These are phyloP conservation scores for Brachyistius frenatus DNA, from an alignment of 2,113 vertebrate species.

Conservation along the genomic window DNA sequence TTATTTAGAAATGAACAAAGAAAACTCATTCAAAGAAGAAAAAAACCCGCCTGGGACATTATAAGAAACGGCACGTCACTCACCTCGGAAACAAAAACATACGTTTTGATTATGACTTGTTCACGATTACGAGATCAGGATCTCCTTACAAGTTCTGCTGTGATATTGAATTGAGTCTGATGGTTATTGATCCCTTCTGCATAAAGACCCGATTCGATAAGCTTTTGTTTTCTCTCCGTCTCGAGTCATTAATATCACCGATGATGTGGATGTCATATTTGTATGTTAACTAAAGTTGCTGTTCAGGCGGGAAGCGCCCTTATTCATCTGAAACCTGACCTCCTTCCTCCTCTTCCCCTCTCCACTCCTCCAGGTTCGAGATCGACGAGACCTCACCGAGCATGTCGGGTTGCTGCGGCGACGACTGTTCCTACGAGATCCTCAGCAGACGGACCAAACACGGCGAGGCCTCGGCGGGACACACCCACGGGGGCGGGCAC, in stretches of 20 bases:
- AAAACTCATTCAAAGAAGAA: too few relatives aligned
- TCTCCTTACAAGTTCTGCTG: neutral
- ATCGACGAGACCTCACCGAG: constrained; percentile 93
- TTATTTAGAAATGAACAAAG: too few relatives aligned
- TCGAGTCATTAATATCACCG: neutral
- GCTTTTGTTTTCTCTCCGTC: neutral
- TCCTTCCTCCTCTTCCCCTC: neutral
- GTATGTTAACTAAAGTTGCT: neutral
- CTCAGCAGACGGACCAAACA: constrained; percentile 93
- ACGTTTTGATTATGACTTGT: too few relatives aligned
- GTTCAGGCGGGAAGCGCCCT: neutral
- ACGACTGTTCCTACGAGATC: constrained; percentile 94
- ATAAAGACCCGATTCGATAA: neutral
- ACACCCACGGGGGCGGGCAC: constrained; percentile 88
- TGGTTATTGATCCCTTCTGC: neutral
- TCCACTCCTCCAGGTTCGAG: constrained; percentile 84
- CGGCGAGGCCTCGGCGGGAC: constrained; percentile 88
- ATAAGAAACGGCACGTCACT: neutral
- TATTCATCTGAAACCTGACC: neutral
- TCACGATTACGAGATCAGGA: neutral
- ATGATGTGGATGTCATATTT: too few relatives aligned
- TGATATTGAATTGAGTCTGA: neutral
- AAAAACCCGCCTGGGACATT: neutral
- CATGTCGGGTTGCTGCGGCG: constrained; percentile 92
- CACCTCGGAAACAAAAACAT: neutral